Conservation (phyloP, 92 coral and sea anemone genomes). For the Bergia sp. region DNA sequence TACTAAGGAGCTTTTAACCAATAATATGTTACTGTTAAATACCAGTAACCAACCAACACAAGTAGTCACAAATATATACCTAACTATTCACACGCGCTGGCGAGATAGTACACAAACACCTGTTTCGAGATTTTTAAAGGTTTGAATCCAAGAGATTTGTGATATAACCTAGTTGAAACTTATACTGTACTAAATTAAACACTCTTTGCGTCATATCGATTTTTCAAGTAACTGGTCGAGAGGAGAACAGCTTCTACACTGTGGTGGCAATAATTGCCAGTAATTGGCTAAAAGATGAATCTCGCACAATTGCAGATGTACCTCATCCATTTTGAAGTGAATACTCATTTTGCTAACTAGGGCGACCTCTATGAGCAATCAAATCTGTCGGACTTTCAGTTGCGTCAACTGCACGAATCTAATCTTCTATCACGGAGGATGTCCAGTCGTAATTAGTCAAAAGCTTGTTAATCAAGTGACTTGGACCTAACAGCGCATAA, state of each 20-base stretch:
- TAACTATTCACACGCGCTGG: neutral
- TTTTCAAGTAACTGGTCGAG: neutral
- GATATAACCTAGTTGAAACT: neutral
- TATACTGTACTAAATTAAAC: neutral
- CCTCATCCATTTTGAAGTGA: no score
- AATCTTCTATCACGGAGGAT: slow-evolving; percentile 5
- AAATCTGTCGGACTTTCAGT: no score
- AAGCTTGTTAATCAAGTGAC: neutral
- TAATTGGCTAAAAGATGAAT: no score
- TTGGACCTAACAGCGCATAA: slow-evolving; percentile 1
- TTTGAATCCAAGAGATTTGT: neutral
- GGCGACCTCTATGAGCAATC: no score
- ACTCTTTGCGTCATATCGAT: neutral
- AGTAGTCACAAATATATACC: neutral
- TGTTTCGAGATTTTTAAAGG: neutral
- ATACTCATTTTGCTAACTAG: no score
- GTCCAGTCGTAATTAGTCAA: neutral
- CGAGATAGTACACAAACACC: neutral
- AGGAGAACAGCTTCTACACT: no score
- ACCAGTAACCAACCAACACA: neutral
- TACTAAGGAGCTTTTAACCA: neutral
- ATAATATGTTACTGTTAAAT: no score
- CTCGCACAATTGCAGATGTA: no score
- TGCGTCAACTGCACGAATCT: neutral
- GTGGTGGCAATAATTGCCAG: no score